phyloP scores from a whole-genome alignment of 2,888 invertebrate genomes.

The Caenorhabditis uteleia region DNA sequence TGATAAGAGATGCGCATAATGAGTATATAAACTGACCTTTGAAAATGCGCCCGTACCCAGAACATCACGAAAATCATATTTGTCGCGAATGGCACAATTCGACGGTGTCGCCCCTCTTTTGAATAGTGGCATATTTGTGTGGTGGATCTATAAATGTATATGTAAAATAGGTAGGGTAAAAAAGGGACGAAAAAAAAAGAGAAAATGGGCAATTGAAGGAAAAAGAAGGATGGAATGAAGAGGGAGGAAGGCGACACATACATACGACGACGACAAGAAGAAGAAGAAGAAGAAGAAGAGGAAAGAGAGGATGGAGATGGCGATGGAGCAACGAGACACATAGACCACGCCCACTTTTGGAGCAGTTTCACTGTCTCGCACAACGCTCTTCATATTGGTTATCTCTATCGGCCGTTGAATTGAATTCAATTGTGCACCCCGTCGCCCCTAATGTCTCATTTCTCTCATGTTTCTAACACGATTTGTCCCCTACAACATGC shows the following conservation, averaged over 20 bases:
- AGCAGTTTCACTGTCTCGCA: no score
- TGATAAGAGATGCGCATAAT: no score
- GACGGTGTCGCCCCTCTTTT: slow-evolving; percentile 31
- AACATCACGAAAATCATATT: slow-evolving; percentile 67
- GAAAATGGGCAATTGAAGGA: not conserved
- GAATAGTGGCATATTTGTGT: slow-evolving; percentile 47
- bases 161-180: no score
- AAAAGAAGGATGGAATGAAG: not conserved
- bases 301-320: not conserved
- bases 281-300: slow-evolving; percentile 2
- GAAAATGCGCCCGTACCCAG: slow-evolving; percentile 69
- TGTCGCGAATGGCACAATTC: slow-evolving; percentile 52
- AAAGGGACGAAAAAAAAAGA: not conserved
- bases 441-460: no score
- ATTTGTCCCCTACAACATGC: no score
- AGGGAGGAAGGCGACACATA: not conserved
- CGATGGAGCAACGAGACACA: no score
- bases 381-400: no score
- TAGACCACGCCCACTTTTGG: no score
- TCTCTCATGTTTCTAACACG: no score
- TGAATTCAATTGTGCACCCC: no score
- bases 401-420: no score
- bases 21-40: slow-evolving; percentile 40
- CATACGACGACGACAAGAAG: not conserved
- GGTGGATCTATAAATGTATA: not conserved